Percentiles rank a stretch among this genome's conserved stretches.
Evolutionary conservation across 2,797 vertebrate genomes (phyloP).

Genomic region (Pteropus rufus): DNA sequence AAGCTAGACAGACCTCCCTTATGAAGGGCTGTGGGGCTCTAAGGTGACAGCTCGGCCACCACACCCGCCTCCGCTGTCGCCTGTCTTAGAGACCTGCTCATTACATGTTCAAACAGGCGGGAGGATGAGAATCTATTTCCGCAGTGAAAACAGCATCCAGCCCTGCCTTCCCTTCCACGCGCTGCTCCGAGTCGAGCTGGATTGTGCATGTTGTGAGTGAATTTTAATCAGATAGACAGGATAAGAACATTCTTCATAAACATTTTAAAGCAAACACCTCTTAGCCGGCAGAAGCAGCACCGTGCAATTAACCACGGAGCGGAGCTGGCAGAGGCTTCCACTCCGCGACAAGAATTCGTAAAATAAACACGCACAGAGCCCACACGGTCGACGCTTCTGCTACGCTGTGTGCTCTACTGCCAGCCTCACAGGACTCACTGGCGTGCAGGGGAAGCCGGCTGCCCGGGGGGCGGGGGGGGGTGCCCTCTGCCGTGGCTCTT

Average conservation of each 20-base stretch:
- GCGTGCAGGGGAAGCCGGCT: accelerated
- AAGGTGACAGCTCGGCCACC: accelerated
- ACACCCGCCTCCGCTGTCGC: accelerated
- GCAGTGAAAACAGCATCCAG: accelerated
- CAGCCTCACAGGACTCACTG: accelerated
- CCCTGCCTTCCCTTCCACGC: neutral
- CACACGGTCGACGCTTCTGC: neutral
- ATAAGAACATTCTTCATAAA: constrained; percentile 46
- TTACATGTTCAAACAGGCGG: accelerated
- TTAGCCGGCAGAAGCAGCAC: neutral
- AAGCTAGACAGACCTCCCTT: neutral
- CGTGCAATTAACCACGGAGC: neutral
- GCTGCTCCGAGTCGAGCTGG: neutral
- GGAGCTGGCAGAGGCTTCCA: neutral
- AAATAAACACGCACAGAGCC: neutral
- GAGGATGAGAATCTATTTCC: accelerated
- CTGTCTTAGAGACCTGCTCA: accelerated
- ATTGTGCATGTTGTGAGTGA: neutral
- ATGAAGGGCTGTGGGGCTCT: neutral
- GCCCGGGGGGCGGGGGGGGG: no score
- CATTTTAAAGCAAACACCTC: constrained; percentile 4
- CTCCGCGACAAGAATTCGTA: neutral
- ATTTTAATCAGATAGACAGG: constrained; percentile 40
- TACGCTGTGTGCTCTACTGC: no score
- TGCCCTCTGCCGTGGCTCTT: accelerated